Conservation (phyloP, 2,888 invertebrate species). For the Asteroscopus sphinx region DNA sequence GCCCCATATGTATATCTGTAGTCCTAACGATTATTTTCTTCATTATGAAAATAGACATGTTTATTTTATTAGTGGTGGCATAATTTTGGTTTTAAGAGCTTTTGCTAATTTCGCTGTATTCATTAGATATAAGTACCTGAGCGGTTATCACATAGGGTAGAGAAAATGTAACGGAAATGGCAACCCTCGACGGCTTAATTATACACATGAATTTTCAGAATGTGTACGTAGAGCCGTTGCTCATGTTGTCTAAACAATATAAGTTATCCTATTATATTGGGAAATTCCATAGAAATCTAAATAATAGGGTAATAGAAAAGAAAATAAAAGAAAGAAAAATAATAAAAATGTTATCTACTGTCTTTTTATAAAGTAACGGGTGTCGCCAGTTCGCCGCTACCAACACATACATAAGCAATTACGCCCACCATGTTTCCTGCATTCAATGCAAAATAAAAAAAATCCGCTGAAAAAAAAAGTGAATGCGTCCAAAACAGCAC, state of each 20-base stretch:
- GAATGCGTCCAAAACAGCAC: no score
- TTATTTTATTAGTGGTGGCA: slow-evolving; percentile 32
- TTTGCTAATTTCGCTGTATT: slow-evolving; percentile 26
- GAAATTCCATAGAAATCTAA: no score
- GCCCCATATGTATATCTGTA: slow-evolving; percentile 49
- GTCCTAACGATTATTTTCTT: slow-evolving; percentile 28
- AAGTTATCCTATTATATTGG: no score
- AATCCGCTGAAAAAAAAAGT: no score
- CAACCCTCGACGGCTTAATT: slow-evolving; percentile 3
- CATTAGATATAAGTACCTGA: slow-evolving; percentile 33
- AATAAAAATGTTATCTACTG: no score
- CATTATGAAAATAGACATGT: slow-evolving; percentile 36
- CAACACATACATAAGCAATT: no score
- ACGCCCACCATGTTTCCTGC: no score
- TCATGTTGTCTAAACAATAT: not conserved
- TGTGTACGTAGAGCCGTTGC: not conserved
- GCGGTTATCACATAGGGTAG: slow-evolving; percentile 8
- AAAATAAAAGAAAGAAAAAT: no score
- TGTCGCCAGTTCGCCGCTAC: no score
- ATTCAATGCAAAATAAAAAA: no score
- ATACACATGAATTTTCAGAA: slow-evolving; percentile 3
- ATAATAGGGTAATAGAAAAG: no score
- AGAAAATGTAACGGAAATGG: slow-evolving; percentile 6
- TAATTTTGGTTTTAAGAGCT: slow-evolving; percentile 29
- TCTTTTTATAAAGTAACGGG: no score